phyloP scores from a whole-genome alignment of 2,888 invertebrate species.

The Hyles lineata region DNA sequence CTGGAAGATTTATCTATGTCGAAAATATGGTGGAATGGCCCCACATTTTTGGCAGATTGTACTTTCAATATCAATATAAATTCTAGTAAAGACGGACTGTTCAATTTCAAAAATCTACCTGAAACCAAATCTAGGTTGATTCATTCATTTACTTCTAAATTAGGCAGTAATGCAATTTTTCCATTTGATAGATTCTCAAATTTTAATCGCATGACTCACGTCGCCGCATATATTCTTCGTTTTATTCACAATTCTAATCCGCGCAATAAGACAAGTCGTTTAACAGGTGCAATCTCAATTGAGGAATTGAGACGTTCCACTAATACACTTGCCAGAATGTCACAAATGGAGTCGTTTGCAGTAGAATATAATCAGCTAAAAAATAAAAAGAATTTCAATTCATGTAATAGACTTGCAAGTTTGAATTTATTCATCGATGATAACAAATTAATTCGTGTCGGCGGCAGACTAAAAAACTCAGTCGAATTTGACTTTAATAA shows the following conservation, averaged over 20 bases:
- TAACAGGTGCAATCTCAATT: not conserved
- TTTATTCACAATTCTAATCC: not conserved
- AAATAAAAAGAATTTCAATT: not conserved
- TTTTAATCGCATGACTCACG: not conserved
- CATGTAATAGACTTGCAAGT: not conserved
- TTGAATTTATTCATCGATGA: not conserved
- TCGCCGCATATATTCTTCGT: not conserved
- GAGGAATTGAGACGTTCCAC: not conserved
- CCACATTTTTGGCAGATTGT: not conserved
- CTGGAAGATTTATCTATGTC: not conserved
- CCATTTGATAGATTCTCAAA: not conserved
- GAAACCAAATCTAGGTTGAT: too few relatives aligned
- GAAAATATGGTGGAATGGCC: not conserved
- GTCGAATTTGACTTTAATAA: too few relatives aligned
- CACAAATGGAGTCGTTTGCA: not conserved
- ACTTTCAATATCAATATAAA: not conserved
- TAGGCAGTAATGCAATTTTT: not conserved
- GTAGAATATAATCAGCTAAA: not conserved
- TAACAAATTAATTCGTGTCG: too few relatives aligned
- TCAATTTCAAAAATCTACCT: not conserved
- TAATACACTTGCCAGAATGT: not conserved
- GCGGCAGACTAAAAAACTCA: too few relatives aligned
- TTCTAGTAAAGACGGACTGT: not conserved
- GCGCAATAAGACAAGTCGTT: not conserved
- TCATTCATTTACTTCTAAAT: too few relatives aligned